phyloP scores from a whole-genome alignment of 2,797 vertebrate genomes.

The Decapterus maruadsi region DNA sequence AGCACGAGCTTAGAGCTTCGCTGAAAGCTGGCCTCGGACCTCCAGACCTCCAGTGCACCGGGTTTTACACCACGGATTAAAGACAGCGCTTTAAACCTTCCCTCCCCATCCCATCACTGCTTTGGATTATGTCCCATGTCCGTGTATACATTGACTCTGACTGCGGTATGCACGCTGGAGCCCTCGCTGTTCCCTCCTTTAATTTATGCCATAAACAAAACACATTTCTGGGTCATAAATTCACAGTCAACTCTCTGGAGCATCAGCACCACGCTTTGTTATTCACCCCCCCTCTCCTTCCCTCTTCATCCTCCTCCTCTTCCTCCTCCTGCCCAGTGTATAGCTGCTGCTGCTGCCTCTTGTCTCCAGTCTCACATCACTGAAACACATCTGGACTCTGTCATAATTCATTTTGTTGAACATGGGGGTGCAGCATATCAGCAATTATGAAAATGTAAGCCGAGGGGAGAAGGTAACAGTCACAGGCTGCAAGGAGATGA shows the following conservation, averaged over 20 bases:
- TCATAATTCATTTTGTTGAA: slow-evolving; percentile 68
- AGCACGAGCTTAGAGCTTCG: slow-evolving; percentile 51
- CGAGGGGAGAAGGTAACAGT: slow-evolving; percentile 8
- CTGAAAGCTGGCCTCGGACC: slow-evolving; percentile 59
- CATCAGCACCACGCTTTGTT: slow-evolving; percentile 56
- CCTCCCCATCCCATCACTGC: background rate
- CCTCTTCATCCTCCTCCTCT: background rate
- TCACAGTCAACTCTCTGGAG: slow-evolving; percentile 69
- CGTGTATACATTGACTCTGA: slow-evolving; percentile 38
- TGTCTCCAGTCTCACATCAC: slow-evolving; percentile 49
- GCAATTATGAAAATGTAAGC: slow-evolving; percentile 52
- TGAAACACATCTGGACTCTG: slow-evolving; percentile 74
- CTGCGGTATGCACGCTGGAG: slow-evolving; percentile 41
- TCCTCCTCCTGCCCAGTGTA: slow-evolving; percentile 27
- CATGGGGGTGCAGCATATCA: slow-evolving; percentile 34
- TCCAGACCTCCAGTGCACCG: slow-evolving; percentile 38
- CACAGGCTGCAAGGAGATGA: slow-evolving; percentile 21
- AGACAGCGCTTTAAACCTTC: slow-evolving; percentile 48
- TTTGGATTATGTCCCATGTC: slow-evolving; percentile 67
- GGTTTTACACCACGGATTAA: slow-evolving; percentile 69
- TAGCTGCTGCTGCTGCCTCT: slow-evolving; percentile 35
- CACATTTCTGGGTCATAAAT: slow-evolving; percentile 80
- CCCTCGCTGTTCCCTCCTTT: slow-evolving; percentile 49
- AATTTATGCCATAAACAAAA: slow-evolving; percentile 79
- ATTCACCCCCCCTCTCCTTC: slow-evolving; percentile 3